phyloP scores from a whole-genome alignment of 2,888 invertebrate species.

The Synanthedon myopaeformis region DNA sequence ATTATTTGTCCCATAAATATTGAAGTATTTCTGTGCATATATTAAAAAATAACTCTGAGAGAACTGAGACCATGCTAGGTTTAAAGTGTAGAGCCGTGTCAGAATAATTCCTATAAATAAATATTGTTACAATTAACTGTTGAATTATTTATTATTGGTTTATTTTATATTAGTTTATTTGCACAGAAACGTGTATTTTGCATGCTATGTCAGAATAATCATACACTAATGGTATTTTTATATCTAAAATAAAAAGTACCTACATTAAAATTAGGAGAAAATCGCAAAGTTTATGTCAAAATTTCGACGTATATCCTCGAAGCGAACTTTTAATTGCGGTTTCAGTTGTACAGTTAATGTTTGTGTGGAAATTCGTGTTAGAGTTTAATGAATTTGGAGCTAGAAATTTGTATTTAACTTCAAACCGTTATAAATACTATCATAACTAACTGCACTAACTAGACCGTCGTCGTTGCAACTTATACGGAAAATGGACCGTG shows the following conservation, averaged over 20 bases:
- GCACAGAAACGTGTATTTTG: too few relatives aligned
- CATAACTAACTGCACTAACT: background rate
- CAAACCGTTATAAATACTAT: background rate
- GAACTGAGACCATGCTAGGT: too few relatives aligned
- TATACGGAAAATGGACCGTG: constrained; percentile 6
- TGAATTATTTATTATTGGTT: too few relatives aligned
- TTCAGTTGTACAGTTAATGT: constrained; percentile 46
- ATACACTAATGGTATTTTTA: background rate
- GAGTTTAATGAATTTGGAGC: constrained; percentile 55
- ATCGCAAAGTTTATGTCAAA: constrained; percentile 60
- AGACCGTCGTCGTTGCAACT: constrained; percentile 1
- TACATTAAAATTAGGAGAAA: constrained; percentile 6
- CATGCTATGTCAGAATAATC: too few relatives aligned
- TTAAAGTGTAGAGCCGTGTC: too few relatives aligned
- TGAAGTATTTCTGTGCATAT: too few relatives aligned
- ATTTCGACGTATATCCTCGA: constrained; percentile 50
- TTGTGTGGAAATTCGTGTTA: constrained; percentile 49
- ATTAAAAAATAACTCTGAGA: too few relatives aligned
- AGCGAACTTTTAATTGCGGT: constrained; percentile 64
- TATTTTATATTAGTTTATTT: too few relatives aligned
- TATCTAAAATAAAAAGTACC: background rate
- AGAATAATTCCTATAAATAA: too few relatives aligned
- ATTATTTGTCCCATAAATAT: too few relatives aligned
- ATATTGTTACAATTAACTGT: too few relatives aligned
- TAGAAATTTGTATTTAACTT: constrained; percentile 24